Evolutionary conservation across 2,113 vertebrate species (phyloP), one percentile per base, ranked within the genome.

Genomic region (Cephalopterus ornatus): DNA sequence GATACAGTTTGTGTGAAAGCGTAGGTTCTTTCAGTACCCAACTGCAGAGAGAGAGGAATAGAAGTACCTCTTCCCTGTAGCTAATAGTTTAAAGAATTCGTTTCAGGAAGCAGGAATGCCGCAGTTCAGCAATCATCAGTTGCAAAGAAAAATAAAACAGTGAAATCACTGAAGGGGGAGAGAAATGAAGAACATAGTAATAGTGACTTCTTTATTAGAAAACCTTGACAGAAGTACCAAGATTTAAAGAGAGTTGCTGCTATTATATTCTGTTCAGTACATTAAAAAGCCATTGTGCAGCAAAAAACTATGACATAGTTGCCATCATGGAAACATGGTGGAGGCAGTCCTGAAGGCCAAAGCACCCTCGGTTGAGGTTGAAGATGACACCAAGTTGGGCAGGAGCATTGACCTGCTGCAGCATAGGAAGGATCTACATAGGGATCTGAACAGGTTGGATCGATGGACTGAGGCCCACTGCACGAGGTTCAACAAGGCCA

Each of bases 371-470:
- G 13, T 8, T 41, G 39, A 75, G 2, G 20, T 12, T 67, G 70
- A 26, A n/a, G 33, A 53, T 0, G 0, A 10, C 21, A 53, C 5
- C 11, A 32, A 10, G 4, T 2, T 55, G 47, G 46, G 6, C 7
- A 61, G 24, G 39, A 53, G 4, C 22, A 4, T 26, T 26, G 27
- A n/a, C 28, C 39, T 39, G 6, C 23, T 52, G 53, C 39, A 47
- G 16, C 11, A 28, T 14, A 18, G 11, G 30, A 67, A 46, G 53
- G 5, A 23, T 59, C 5, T 11, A 14, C 22, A 44, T 13, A 74
- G 37, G 27, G 27, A 24, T 59, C 32, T 59, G 19, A 37, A 52
- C 23, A 28, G 37, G 3, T 9, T 47, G 39, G 6, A 39, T 21
- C 32, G 30, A 24, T 14, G 56, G 18, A 20, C 53, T 37, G 27